Evolutionary conservation across 2,888 invertebrate genomes (phyloP).

Genomic region (Trisateles emortualis): DNA sequence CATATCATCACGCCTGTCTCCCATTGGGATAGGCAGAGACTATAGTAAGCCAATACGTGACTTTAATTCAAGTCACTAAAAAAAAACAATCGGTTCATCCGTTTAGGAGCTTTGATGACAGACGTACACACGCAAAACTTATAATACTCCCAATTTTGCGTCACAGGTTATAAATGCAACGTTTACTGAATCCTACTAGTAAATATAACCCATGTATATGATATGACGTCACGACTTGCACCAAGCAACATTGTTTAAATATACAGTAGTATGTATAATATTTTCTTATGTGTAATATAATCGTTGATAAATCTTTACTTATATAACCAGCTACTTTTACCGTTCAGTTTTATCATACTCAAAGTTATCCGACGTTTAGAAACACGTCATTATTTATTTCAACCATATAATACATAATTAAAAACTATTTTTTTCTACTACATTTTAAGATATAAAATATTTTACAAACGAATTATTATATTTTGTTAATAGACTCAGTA

Average conservation of each 20-base stretch:
- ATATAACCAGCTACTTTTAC: not conserved
- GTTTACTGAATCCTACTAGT: not conserved
- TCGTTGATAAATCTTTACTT: slow-evolving; percentile 4
- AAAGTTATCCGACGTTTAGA: not conserved
- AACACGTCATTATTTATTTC: not conserved
- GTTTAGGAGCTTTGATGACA: too few relatives aligned
- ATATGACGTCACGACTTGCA: not conserved
- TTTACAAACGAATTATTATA: not conserved
- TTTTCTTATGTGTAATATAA: not conserved
- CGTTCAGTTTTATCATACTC: not conserved
- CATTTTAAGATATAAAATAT: not conserved
- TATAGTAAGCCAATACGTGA: too few relatives aligned
- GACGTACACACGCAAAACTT: too few relatives aligned
- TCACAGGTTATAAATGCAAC: not conserved
- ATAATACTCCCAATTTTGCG: too few relatives aligned
- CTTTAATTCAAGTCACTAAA: too few relatives aligned
- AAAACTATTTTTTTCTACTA: not conserved
- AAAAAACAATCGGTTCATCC: too few relatives aligned
- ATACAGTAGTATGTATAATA: slow-evolving; percentile 4
- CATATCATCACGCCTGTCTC: too few relatives aligned
- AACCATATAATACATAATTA: not conserved
- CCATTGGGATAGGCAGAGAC: too few relatives aligned
- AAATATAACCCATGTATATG: not conserved
- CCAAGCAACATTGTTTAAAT: slow-evolving; percentile 14
- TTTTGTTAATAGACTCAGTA: not conserved